Percentiles rank a stretch among this genome's conserved stretches.
Conservation (phyloP, 2,888 invertebrate species). For the Lepidocyrtoides sp. region DNA sequence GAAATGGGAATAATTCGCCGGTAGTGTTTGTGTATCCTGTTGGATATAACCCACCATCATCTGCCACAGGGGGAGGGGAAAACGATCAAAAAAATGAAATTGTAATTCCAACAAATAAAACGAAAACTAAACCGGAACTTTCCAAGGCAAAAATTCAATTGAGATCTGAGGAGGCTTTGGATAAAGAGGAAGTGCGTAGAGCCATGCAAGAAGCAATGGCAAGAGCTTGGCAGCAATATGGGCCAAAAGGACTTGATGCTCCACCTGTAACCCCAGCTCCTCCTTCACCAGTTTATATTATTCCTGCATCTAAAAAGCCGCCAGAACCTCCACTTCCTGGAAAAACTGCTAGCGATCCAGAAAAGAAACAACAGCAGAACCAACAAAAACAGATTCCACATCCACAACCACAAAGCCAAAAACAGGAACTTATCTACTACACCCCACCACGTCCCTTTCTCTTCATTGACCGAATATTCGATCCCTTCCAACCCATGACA, state of each 20-base stretch:
- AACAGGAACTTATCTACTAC: background rate
- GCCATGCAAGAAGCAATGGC: conserved; percentile 74
- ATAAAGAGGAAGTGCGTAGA: conserved; percentile 20
- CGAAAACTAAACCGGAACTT: background rate
- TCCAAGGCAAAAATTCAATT: background rate
- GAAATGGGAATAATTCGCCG: conserved; percentile 2
- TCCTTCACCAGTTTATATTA: background rate
- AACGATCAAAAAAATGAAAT: background rate
- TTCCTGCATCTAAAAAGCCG: conserved; percentile 7
- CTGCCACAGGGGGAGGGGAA: background rate
- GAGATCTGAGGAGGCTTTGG: background rate
- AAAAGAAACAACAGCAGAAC: background rate
- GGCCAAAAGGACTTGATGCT: conserved; percentile 66
- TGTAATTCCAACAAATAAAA: conserved; percentile 24
- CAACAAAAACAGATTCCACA: background rate
- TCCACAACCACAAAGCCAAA: background rate
- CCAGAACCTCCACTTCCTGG: background rate
- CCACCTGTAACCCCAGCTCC: conserved; percentile 24
- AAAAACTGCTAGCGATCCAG: background rate
- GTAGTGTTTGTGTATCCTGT: conserved; percentile 66
- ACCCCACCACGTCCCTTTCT: conserved; percentile 42
- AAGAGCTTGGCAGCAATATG: conserved; percentile 81
- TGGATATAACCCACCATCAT: conserved; percentile 2
- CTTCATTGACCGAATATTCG: conserved; percentile 55
- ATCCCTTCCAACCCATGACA: conserved; percentile 80